These are phyloP conservation scores for Ruditapes philippinarum DNA, from an alignment of 1,140 invertebrate genomes.

Conservation along the genomic window DNA sequence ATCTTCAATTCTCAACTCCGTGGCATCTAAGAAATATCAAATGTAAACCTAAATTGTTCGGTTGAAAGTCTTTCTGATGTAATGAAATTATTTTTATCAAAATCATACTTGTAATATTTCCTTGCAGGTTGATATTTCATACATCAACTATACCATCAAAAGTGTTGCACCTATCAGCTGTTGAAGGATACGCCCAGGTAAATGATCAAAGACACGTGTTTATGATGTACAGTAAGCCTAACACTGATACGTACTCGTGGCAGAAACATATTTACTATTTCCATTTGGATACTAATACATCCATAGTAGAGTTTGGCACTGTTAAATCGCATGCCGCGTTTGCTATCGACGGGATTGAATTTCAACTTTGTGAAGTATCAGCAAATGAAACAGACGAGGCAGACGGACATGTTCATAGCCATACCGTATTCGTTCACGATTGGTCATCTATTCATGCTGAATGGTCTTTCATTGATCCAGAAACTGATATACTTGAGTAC, in stretches of 20 bases:
- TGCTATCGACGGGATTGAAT: slow-evolving; percentile 45
- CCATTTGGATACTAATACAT: not conserved
- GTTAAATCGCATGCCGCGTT: not conserved
- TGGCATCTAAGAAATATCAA: too few relatives aligned
- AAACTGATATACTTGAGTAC: slow-evolving; percentile 10
- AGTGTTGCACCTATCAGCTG: not conserved
- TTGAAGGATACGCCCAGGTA: not conserved
- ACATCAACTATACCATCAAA: slow-evolving; percentile 25
- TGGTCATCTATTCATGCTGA: slow-evolving; percentile 24
- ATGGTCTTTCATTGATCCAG: not conserved
- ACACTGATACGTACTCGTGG: not conserved
- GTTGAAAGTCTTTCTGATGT: too few relatives aligned
- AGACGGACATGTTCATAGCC: not conserved
- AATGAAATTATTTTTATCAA: too few relatives aligned
- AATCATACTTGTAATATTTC: too few relatives aligned
- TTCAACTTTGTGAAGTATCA: slow-evolving; percentile 37
- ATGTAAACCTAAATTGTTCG: too few relatives aligned
- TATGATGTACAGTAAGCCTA: slow-evolving; percentile 13
- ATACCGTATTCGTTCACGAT: not conserved
- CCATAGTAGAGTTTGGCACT: not conserved
- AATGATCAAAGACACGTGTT: not conserved
- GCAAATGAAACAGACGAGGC: slow-evolving; percentile 20
- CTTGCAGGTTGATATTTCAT: not conserved
- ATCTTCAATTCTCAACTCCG: too few relatives aligned
- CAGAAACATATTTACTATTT: not conserved